Base-by-base conservation (phyloP, 1,140 invertebrate species). In the Aphaenogaster floridana region DNA sequence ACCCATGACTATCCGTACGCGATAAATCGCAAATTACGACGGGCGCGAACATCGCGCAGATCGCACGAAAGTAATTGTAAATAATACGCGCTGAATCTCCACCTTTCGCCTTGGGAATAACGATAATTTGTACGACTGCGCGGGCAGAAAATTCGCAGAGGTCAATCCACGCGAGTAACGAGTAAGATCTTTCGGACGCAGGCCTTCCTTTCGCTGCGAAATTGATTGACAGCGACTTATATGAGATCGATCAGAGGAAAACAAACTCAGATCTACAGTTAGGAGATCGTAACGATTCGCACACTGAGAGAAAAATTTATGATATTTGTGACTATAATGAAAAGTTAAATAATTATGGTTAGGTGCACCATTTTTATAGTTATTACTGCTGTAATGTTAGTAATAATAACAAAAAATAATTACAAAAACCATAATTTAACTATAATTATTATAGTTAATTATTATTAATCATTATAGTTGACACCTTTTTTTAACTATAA, bases 11-110 rank as follows among this genome's bases (percentile, higher is more conserved):
- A 39, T 69, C 63, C 78, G 48, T 11, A 52, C n/a, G 79, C 66
- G 57, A 86, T 86, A 86, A 79, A 78, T 68, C 52, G 61, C 77
- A 80, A 86, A 86, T 86, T 79, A 86, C 74, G 77, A 57, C 63
- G 77, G 61, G 52, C 52, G 61, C 64, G 52, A 86, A 68, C 72
- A 78, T 59, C 61, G 68, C 86, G 63, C 63, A 28, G 0, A 68
- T 72, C 28, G 66, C 68, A 17, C 52, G 21, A 77, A 79, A 87
- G 69, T 86, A 74, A 87, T 61, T 74, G 69, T 59, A 63, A 54
- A 79, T 59, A 21, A 85, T 78, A 79, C 28, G 61, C 80, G 74
- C 50, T 42, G 54, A 45, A 64, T 64, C 69, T 6, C 28, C 39
- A n/a, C 34, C 48, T 36, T 9, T 68, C 63, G 78, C 78, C 78